phyloP scores from a whole-genome alignment of 2,888 invertebrate genomes.

The Brachynemurus nebulosus region DNA sequence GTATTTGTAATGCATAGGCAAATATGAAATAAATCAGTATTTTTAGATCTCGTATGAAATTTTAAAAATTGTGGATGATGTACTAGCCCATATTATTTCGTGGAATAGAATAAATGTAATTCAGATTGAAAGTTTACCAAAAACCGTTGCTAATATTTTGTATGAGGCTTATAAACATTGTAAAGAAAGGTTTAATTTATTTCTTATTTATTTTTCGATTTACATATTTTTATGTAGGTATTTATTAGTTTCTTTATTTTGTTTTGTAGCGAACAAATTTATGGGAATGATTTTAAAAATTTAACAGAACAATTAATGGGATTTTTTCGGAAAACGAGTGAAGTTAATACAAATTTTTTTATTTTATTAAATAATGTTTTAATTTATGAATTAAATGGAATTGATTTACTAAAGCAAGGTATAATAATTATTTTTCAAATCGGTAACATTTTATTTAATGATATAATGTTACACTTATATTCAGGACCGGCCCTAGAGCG shows the following conservation, averaged over 20 bases:
- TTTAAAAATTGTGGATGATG: slow-evolving; percentile 15
- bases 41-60: slow-evolving; percentile 20
- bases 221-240: too few relatives aligned
- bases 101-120: slow-evolving; percentile 11
- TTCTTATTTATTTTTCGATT: slow-evolving; percentile 9
- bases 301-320: slow-evolving; percentile 32
- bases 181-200: slow-evolving; percentile 32
- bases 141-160: slow-evolving; percentile 29
- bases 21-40: neutral
- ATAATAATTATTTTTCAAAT: slow-evolving; percentile 3
- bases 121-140: slow-evolving; percentile 16
- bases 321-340: slow-evolving; percentile 33
- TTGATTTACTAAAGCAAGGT: slow-evolving; percentile 31
- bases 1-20: neutral
- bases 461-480: too few relatives aligned
- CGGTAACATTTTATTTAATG: too few relatives aligned
- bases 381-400: slow-evolving; percentile 31
- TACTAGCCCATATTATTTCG: slow-evolving; percentile 13
- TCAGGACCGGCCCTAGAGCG: too few relatives aligned
- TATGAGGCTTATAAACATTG: slow-evolving; percentile 35
- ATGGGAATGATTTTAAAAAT: slow-evolving; percentile 27
- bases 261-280: slow-evolving; percentile 31
- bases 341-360: slow-evolving; percentile 33
- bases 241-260: too few relatives aligned
- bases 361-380: slow-evolving; percentile 32